Base-by-base conservation (phyloP, 2,113 vertebrate species). In the Otocyon megalotis region DNA sequence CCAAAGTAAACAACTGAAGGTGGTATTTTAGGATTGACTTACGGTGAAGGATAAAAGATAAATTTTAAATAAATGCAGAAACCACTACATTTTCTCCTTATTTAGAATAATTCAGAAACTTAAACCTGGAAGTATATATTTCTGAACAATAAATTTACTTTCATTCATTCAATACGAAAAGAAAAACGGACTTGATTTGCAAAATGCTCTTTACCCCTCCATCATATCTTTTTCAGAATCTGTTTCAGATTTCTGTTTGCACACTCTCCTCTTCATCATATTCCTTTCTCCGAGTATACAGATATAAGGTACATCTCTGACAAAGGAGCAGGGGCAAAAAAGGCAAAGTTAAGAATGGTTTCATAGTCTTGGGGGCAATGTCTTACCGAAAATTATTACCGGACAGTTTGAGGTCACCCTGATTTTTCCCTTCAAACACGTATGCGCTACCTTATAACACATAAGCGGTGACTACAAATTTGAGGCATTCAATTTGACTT, bases 1-100 rank as follows among this genome's bases (percentile, higher is more conserved):
- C 62, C 88, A 76, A 97, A 98, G 90, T 28, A 95, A 98, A 87
- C 84, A 98, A 97, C 76, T 65, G 94, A 97, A 96, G 67, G 91
- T 53, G 43, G 88, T 81, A 94, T 91, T 81, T 77, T 60, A 95
- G 54, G 13, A 87, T 87, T 69, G 91, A 96, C 95, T 98, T 97
- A 97, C 71, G 93, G 79, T 76, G 72, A 85, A 62, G 98, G 56
- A 93, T 84, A 98, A 97, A 96, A 91, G 72, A 87, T 88, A 17
- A 54, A 69, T 81, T 76, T 89, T 56, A 92, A 95, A 97, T 4
- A 20, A 82, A 90, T 24, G 48, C 5, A 63, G 17, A 89, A 93
- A 89, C 8, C 8, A 97, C 62, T 87, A 65, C 28, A 93, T 94
- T 94, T 94, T 87, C 58, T 60, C 82, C 13, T 0, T 88, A 96